Base-by-base conservation (phyloP, 1,140 invertebrate species). In the Gryon sp. region DNA sequence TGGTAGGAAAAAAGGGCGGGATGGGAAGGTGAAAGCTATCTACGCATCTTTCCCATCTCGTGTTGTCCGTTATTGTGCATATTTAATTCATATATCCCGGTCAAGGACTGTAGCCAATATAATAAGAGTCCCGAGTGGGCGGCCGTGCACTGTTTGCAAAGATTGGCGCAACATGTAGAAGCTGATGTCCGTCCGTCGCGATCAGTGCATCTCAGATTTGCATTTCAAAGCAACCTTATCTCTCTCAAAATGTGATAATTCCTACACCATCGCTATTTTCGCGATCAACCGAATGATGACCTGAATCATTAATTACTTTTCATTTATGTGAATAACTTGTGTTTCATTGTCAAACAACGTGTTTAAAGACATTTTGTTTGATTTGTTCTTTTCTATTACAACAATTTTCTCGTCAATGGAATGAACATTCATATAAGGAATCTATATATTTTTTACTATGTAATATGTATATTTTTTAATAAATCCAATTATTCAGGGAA, bases 1-100 rank as follows among this genome's bases (percentile, higher is more conserved):
- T 70, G 38, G 55, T 20, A 45, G 34, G 53, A 75, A 62, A 66
- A 60, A 76, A 52, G 73, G 73, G 73, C 59, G 52, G 65, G 65
- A 59, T 69, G 63, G 40, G 73, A 65, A 76, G 73, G 73, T 76
- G 73, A 76, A 76, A 76, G 73, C 52, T 68, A 76, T 76, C 65
- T 52, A 69, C 65, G 65, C 73, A 76, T 76, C 73, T 69, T 63
- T 63, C 55, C 55, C n/a, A n/a, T 52, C 32, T 57, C 24, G 50
- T 19, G 57, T 40, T 53, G 62, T 66, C 53, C 62, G 57, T 69
- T 76, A 76, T 76, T 65, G 60, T 76, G 65, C 66, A 65, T 76
- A 62, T 76, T 70, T 65, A 65, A 53, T 65, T 45, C 53, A 60
- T 76, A 70, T 55, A 76, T 65, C 53, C 53, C 74, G 74, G 74